Conservation (phyloP, 2,888 invertebrate genomes). For the Notodromas monacha region DNA sequence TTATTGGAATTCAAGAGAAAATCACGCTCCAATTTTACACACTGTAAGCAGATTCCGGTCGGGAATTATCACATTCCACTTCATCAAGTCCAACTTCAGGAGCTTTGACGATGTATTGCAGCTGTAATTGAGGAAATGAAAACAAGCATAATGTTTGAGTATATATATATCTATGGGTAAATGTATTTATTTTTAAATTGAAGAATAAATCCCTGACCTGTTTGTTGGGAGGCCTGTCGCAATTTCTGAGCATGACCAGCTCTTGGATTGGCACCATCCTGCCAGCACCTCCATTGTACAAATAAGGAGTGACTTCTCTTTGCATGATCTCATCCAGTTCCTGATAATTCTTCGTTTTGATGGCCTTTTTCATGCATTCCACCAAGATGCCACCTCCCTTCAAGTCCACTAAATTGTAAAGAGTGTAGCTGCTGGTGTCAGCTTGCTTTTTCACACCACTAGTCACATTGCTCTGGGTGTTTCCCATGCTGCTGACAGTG, state of each 20-base stretch:
- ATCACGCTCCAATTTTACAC: no score
- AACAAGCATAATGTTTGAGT: no score
- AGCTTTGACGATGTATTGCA: no score
- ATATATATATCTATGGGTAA: no score
- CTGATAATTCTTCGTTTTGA: slow-evolving; percentile 58
- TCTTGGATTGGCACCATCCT: slow-evolving; percentile 62
- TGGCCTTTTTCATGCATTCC: slow-evolving; percentile 64
- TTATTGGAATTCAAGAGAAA: no score
- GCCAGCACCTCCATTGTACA: slow-evolving; percentile 75
- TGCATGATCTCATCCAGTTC: slow-evolving; percentile 72
- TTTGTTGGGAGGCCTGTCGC: slow-evolving; percentile 44
- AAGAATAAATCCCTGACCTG: no score
- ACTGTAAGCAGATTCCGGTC: no score
- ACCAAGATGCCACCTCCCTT: slow-evolving; percentile 79
- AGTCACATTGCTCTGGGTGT: slow-evolving; percentile 31
- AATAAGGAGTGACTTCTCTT: slow-evolving; percentile 58
- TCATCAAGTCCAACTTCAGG: no score
- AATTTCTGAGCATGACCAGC: slow-evolving; percentile 51
- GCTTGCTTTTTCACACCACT: slow-evolving; percentile 87
- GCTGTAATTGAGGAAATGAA: no score
- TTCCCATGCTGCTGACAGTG: slow-evolving; percentile 21
- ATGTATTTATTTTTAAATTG: no score
- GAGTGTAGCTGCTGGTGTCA: slow-evolving; percentile 33
- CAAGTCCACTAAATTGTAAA: slow-evolving; percentile 60
- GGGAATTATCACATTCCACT: no score